Base-by-base conservation (phyloP, 2,797 vertebrate genomes). In the Oreortyx pictus region DNA sequence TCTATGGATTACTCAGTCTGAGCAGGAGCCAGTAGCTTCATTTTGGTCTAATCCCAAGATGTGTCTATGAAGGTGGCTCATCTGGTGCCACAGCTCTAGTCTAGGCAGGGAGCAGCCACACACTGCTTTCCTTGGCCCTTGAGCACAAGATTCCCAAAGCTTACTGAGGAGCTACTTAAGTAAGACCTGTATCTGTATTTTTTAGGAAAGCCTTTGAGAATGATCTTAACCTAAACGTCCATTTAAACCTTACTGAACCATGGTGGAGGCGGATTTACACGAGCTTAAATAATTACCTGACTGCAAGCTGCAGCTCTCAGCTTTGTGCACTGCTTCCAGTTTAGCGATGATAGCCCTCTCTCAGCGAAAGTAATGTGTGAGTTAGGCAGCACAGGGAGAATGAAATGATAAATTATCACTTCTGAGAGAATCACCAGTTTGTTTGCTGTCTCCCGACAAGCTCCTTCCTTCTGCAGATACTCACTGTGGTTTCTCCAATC, bases 21-120 rank as follows among this genome's bases (percentile, higher is more conserved):
- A 16, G 57, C 15, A 76, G 18, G 15, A 76, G 17, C 23, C n/a
- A 57, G 56, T 31, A 66, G 31, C 49, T 75, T 86, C 18, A 9
- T 86, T 91, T 52, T 88, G 50, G n/a, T 57, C 24, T 47, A 47
- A 80, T 19, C 43, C 22, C 41, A 49, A 62, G 18, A n/a, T 44
- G 25, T 2, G 3, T 11, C 67, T 25, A 9, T 75, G 37, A 62
- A 82, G 56, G 17, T 61, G 29, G 24, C 25, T 57, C 7, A 39
- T 31, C 44, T 39, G 9, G 23, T 46, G 25, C 43, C 22, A 46
- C 18, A 23, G 33, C 33, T 85, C 33, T n/a, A 46, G 24, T 61
- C 33, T 1, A 1, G 72, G 29, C 60, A 70, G 43, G 17, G 22
- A 66, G 23, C 0, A 0, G 25, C 43, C 64, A 35, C 0, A 0